These are phyloP conservation scores for Nettapus auritus DNA, from an alignment of 2,113 vertebrate genomes.

Conservation along the genomic window DNA sequence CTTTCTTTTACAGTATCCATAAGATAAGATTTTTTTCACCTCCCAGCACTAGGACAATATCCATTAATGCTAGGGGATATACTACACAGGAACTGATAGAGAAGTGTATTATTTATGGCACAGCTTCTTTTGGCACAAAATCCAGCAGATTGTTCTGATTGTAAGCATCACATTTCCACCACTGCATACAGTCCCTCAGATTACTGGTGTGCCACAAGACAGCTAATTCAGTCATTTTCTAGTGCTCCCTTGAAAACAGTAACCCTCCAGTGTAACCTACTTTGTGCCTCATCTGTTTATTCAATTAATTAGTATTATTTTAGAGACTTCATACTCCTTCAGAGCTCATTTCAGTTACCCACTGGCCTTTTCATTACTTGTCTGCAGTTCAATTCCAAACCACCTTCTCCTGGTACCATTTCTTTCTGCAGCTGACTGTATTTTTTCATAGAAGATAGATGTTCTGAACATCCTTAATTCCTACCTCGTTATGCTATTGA, in stretches of 20 bases:
- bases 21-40: not conserved
- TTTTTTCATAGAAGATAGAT: not conserved
- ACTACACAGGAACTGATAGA: not conserved
- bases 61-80: fast-evolving
- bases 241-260: not conserved
- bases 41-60: not conserved
- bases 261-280: not conserved
- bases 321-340: not conserved
- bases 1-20: not conserved
- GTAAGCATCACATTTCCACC: not conserved
- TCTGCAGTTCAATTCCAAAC: not conserved
- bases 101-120: not conserved
- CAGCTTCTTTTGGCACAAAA: not conserved
- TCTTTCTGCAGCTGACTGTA: not conserved
- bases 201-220: not conserved
- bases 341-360: not conserved
- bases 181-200: not conserved
- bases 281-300: not conserved
- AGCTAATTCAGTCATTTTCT: not conserved
- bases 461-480: not conserved
- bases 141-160: too few relatives aligned
- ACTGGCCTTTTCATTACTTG: not conserved
- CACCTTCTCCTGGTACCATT: not conserved
- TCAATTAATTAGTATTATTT: not conserved
- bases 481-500: not conserved